Conservation (phyloP, 2,888 invertebrate genomes). For the Drosophila dives region DNA sequence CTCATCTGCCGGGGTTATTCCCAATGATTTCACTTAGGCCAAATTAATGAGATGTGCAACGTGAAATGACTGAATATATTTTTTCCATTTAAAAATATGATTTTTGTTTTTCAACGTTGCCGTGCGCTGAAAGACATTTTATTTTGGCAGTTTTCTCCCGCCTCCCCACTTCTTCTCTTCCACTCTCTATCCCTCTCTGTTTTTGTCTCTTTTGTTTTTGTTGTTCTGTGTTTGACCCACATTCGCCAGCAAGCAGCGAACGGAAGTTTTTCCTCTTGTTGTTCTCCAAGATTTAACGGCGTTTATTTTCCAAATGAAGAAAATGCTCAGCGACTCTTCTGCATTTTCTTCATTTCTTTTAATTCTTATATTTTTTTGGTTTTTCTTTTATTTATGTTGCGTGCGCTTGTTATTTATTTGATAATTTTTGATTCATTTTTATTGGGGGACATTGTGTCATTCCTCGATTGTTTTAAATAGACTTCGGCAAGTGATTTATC, state of each 20-base stretch:
- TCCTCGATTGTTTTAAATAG: slow-evolving; percentile 64
- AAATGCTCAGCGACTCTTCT: slow-evolving; percentile 43
- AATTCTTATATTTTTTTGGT: not conserved
- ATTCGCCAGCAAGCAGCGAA: slow-evolving; percentile 58
- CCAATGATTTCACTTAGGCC: slow-evolving; percentile 33
- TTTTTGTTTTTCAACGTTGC: slow-evolving; percentile 29
- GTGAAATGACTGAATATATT: slow-evolving; percentile 18
- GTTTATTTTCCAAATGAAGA: slow-evolving; percentile 56
- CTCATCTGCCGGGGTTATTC: slow-evolving; percentile 23
- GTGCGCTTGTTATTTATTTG: slow-evolving; percentile 71
- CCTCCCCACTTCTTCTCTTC: not conserved
- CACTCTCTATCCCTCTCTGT: not conserved
- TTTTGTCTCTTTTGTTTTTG: not conserved
- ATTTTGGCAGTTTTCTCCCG: slow-evolving; percentile 63
- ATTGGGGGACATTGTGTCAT: slow-evolving; percentile 77
- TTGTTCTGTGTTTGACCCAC: slow-evolving; percentile 48
- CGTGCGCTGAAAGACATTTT: slow-evolving; percentile 61
- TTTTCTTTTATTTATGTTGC: slow-evolving; percentile 58
- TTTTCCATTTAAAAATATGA: slow-evolving; percentile 38
- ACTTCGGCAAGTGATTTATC: slow-evolving; percentile 67
- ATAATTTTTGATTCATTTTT: slow-evolving; percentile 81
- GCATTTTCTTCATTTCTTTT: slow-evolving; percentile 21
- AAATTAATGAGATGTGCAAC: slow-evolving; percentile 51
- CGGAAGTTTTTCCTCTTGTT: slow-evolving; percentile 70
- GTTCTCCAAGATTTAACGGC: slow-evolving; percentile 47